Conservation (phyloP, 2,797 vertebrate genomes). For the Anabas testudineus region DNA sequence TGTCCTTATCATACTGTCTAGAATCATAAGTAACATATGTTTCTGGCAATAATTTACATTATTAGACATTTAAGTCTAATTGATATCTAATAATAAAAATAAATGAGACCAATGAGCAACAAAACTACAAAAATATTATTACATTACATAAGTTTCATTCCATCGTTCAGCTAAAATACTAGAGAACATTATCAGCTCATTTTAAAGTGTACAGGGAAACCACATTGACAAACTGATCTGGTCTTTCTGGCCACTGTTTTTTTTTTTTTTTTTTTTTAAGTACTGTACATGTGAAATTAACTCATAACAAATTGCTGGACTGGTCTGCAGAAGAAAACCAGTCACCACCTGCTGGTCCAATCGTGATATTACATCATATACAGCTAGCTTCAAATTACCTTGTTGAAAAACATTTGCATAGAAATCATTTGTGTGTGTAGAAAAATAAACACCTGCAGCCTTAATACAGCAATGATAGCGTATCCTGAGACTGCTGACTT, state of each 20-base stretch:
- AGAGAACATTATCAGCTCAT: neutral
- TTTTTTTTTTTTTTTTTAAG: no score
- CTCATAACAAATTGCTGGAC: no score
- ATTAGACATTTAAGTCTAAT: no score
- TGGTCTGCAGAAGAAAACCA: neutral
- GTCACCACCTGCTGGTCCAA: conserved; percentile 48
- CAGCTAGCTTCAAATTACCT: neutral
- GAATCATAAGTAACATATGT: neutral
- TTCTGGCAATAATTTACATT: neutral
- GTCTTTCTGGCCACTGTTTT: neutral
- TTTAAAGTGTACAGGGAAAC: neutral
- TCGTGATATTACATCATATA: neutral
- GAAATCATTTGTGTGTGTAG: neutral
- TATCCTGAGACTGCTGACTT: neutral
- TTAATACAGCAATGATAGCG: neutral
- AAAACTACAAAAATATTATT: no score
- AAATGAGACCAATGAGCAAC: neutral
- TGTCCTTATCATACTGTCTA: neutral
- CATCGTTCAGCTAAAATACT: neutral
- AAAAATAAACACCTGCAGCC: neutral
- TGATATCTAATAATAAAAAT: neutral
- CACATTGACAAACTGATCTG: no score
- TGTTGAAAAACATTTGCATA: neutral
- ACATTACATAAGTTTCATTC: neutral
- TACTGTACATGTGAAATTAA: no score